A percentile compares a stretch with the other conserved stretches of the same genome.
Conservation (phyloP, 2,888 invertebrate species). For the Panopea generosa region DNA sequence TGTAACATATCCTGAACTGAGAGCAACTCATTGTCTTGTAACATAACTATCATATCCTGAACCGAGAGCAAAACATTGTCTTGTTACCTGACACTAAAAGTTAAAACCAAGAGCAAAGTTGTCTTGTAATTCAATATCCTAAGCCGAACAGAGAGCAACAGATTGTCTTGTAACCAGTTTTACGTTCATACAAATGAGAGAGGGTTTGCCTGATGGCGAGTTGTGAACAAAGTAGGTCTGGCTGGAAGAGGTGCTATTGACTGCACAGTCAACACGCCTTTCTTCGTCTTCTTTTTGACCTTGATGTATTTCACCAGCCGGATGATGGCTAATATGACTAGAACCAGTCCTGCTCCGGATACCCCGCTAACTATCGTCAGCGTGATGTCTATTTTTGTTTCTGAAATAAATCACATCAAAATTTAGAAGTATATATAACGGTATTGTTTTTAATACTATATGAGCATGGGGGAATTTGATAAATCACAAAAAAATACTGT, state of each 20-base stretch:
- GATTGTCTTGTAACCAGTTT: too few relatives aligned
- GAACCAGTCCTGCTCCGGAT: conserved; percentile 30
- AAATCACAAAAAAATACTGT: too few relatives aligned
- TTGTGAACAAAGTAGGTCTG: conserved; percentile 24
- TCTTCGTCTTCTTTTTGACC: conserved; percentile 33
- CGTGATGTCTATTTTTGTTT: conserved; percentile 22
- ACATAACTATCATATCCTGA: too few relatives aligned
- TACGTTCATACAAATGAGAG: conserved; percentile 48
- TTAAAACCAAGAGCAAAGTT: too few relatives aligned
- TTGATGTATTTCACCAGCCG: conserved; percentile 30
- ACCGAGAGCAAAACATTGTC: too few relatives aligned
- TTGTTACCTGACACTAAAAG: too few relatives aligned
- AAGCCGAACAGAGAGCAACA: too few relatives aligned
- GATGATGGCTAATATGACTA: conserved; percentile 15
- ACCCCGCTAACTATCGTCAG: conserved; percentile 43
- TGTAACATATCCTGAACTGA: too few relatives aligned
- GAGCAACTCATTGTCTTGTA: too few relatives aligned
- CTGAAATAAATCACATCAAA: conserved; percentile 36
- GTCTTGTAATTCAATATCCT: too few relatives aligned
- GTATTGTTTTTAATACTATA: too few relatives aligned
- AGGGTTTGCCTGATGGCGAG: conserved; percentile 18
- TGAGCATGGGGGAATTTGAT: too few relatives aligned
- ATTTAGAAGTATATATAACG: neutral
- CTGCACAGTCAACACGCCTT: conserved; percentile 46
- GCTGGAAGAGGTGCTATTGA: conserved; percentile 51